Percentiles rank a stretch among this genome's conserved stretches.
phyloP scores from a whole-genome alignment of 2,797 vertebrate species.

The Myioborus miniatus region DNA sequence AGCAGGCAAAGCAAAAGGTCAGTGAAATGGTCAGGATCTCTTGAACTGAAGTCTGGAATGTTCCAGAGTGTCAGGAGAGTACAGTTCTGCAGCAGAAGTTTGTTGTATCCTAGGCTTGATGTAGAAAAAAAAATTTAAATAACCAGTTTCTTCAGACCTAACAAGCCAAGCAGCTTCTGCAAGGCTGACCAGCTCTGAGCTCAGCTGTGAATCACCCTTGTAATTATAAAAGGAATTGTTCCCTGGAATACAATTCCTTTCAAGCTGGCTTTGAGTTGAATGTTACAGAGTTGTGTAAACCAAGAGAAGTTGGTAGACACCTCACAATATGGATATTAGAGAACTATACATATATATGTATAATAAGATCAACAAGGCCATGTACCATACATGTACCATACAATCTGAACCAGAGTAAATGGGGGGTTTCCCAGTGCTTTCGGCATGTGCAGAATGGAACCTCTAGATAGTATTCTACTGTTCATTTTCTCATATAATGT shows the following conservation, averaged over 20 bases:
- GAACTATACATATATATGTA: background rate
- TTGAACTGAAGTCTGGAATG: background rate
- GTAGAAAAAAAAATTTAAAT: background rate
- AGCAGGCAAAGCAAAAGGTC: constrained; percentile 64
- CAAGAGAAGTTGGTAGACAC: background rate
- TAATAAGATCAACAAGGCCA: background rate
- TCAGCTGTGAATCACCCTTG: background rate
- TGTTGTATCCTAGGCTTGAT: background rate
- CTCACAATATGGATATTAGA: background rate
- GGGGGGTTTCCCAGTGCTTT: background rate
- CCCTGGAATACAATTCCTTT: background rate
- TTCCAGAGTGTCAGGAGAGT: background rate
- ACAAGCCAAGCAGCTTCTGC: background rate
- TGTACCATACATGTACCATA: background rate
- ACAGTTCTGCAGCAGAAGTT: background rate
- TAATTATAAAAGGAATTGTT: background rate
- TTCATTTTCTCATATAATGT: background rate
- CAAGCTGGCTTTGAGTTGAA: background rate
- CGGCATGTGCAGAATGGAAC: background rate
- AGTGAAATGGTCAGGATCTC: constrained; percentile 4
- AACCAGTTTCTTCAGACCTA: background rate
- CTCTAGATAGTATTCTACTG: background rate
- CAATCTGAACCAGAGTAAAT: background rate
- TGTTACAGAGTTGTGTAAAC: background rate
- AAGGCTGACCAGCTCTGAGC: background rate